Conservation (phyloP, 2,888 invertebrate species). For the Lamellibrachia satsuma region DNA sequence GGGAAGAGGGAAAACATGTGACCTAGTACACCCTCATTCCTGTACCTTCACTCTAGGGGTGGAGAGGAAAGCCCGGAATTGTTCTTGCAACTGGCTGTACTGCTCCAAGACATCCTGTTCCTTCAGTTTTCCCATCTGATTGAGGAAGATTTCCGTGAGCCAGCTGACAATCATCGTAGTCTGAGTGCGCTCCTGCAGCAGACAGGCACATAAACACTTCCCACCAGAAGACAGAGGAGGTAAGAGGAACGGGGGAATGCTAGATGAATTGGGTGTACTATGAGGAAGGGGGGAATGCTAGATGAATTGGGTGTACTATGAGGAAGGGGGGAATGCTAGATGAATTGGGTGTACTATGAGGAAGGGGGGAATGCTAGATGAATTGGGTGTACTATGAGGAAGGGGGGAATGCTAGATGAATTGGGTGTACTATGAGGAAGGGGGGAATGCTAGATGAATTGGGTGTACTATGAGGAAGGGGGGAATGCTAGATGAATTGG, state of each 20-base stretch:
- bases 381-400: no score
- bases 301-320: no score
- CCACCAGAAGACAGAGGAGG: neutral
- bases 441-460: neutral
- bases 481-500: no score
- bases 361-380: neutral
- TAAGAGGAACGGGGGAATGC: no score
- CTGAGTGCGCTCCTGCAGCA: slow-evolving; percentile 78
- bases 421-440: neutral
- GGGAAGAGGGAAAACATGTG: neutral
- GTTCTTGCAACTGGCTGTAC: slow-evolving; percentile 52
- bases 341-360: neutral
- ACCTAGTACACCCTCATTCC: neutral
- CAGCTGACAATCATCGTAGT: slow-evolving; percentile 93
- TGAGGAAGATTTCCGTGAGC: slow-evolving; percentile 91
- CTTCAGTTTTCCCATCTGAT: slow-evolving; percentile 81
- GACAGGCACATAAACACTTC: neutral
- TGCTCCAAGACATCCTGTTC: slow-evolving; percentile 52
- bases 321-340: no score
- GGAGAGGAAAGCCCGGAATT: slow-evolving; percentile 57
- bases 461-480: no score
- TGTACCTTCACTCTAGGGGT: slow-evolving; percentile 54
- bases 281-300: neutral
- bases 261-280: no score
- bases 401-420: no score